These are phyloP conservation scores for Thunnus thynnus DNA, from an alignment of 2,113 vertebrate genomes.

Conservation along the genomic window DNA sequence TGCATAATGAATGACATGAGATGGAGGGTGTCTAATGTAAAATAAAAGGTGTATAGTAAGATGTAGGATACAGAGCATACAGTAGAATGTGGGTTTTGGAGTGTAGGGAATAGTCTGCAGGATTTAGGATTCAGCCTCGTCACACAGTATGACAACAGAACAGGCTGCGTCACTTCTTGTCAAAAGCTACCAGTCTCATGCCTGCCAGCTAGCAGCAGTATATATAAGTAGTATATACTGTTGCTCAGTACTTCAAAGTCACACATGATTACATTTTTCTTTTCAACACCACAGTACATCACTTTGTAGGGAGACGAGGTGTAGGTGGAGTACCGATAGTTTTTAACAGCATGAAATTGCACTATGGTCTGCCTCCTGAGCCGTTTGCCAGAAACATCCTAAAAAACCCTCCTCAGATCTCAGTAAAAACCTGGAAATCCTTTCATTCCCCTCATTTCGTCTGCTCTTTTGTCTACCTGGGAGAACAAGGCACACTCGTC, in stretches of 20 bases:
- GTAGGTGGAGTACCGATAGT: constrained; percentile 14
- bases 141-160: not conserved
- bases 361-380: constrained; percentile 17
- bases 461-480: constrained; percentile 71
- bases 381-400: constrained; percentile 55
- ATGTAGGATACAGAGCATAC: not conserved
- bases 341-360: constrained; percentile 34
- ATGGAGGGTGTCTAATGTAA: not conserved
- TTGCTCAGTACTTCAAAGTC: constrained; percentile 44
- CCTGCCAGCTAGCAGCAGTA: constrained; percentile 3
- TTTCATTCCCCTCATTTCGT: constrained; percentile 68
- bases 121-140: not conserved
- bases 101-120: not conserved
- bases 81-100: not conserved
- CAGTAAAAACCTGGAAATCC: constrained; percentile 72
- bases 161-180: not conserved
- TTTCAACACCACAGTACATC: constrained; percentile 19
- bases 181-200: not conserved
- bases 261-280: constrained; percentile 26
- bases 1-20: constrained; percentile 4
- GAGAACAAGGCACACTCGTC: constrained; percentile 68
- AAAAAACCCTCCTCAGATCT: constrained; percentile 56
- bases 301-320: constrained; percentile 18
- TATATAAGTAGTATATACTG: not conserved
- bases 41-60: constrained; percentile 14